A percentile compares a stretch with the other conserved stretches of the same genome.
phyloP scores from a whole-genome alignment of 2,888 invertebrate genomes.

The Drosophila bunnanda region DNA sequence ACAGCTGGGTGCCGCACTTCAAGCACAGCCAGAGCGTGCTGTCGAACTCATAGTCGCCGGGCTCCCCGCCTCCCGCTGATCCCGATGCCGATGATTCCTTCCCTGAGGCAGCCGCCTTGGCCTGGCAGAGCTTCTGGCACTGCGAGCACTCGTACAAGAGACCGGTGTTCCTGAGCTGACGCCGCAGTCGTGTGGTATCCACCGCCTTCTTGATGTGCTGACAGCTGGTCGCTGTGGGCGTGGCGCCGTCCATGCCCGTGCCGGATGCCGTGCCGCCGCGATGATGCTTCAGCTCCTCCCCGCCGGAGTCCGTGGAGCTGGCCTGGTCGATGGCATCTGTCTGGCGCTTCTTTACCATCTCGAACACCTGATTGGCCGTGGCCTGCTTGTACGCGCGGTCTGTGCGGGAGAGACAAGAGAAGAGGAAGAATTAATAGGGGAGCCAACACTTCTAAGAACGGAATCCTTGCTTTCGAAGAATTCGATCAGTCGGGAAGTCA shows the following conservation, averaged over 20 bases:
- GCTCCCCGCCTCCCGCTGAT: conserved; percentile 5
- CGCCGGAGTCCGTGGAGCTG: conserved; percentile 89
- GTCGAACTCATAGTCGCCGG: conserved; percentile 84
- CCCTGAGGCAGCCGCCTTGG: background rate
- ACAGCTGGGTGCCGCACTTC: conserved; percentile 91
- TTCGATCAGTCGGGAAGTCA: conserved; percentile 20
- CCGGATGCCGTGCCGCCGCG: conserved; percentile 68
- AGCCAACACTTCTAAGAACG: background rate
- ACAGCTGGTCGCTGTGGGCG: conserved; percentile 83
- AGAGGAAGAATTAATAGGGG: background rate
- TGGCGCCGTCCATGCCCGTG: conserved; percentile 9
- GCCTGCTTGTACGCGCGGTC: conserved; percentile 30
- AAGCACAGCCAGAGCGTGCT: conserved; percentile 91
- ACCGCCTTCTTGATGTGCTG: conserved; percentile 89
- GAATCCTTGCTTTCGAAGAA: conserved; percentile 35
- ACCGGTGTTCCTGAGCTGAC: conserved; percentile 86
- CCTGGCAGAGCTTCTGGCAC: conserved; percentile 85
- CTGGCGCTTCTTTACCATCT: conserved; percentile 91
- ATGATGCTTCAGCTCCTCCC: conserved; percentile 86
- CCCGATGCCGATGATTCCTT: conserved; percentile 78
- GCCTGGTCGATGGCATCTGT: conserved; percentile 89
- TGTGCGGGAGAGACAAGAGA: background rate
- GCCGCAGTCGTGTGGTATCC: conserved; percentile 87
- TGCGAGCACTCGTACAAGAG: conserved; percentile 86
- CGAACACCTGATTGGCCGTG: conserved; percentile 18